Evolutionary conservation across 64 coral and sea anemone species (phyloP).

Genomic region (Actinia equina): DNA sequence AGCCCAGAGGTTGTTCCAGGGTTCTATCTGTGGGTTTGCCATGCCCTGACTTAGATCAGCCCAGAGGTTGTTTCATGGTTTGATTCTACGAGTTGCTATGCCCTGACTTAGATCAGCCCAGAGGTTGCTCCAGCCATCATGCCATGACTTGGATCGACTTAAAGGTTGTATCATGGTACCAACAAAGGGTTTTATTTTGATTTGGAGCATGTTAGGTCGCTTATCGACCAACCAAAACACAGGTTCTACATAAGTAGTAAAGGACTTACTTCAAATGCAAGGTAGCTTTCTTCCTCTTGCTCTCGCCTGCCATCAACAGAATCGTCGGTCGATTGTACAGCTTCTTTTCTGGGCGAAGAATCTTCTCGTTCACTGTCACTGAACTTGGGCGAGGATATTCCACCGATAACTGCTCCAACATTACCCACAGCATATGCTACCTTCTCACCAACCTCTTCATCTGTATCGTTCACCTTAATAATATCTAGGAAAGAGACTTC

Average conservation of each 20-base stretch:
- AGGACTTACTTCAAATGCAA: not conserved
- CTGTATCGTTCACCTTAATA: not conserved
- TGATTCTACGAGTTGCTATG: too few species aligned
- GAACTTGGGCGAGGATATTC: constrained; percentile 14
- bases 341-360: not conserved
- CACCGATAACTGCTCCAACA: constrained; percentile 1
- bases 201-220: too few species aligned
- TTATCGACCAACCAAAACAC: not conserved
- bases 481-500: not conserved
- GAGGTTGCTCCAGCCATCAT: too few species aligned
- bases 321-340: not conserved
- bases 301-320: not conserved
- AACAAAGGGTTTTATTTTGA: too few species aligned
- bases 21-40: too few species aligned
- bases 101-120: too few species aligned
- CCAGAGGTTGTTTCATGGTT: too few species aligned
- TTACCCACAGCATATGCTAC: not conserved
- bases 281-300: not conserved
- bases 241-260: not conserved
- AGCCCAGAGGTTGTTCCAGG: too few species aligned
- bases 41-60: too few species aligned
- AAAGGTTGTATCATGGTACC: too few species aligned
- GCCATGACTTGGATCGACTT: too few species aligned
- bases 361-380: not conserved
- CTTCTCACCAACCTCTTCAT: not conserved